Percentiles rank a stretch among this genome's conserved stretches.
These are phyloP conservation scores for Campaea margaritaria DNA, from an alignment of 2,888 invertebrate genomes.

Conservation along the genomic window DNA sequence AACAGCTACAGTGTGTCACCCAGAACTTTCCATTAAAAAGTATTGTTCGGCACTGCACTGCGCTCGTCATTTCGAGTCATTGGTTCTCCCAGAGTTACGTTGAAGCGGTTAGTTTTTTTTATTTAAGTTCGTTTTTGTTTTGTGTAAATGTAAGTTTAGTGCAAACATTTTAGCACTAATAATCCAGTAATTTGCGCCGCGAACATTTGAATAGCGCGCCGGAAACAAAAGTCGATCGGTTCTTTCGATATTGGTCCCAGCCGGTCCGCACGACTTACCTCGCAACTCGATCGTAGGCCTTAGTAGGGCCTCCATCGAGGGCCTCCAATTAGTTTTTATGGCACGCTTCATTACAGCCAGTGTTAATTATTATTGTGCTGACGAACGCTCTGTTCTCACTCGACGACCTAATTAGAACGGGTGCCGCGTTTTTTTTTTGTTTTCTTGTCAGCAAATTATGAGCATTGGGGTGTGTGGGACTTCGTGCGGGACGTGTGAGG, in stretches of 20 bases:
- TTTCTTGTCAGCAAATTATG: constrained; percentile 76
- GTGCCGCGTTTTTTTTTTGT: constrained; percentile 72
- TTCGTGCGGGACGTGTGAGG: constrained; percentile 59
- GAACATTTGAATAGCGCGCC: constrained; percentile 38
- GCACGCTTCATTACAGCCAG: constrained; percentile 82
- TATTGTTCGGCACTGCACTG: too few relatives aligned
- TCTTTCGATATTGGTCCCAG: constrained; percentile 57
- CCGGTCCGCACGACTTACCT: constrained; percentile 53
- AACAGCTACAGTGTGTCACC: too few relatives aligned
- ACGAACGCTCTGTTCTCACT: constrained; percentile 81
- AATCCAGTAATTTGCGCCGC: constrained; percentile 2
- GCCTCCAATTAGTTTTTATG: constrained; percentile 84
- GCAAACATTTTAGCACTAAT: not conserved
- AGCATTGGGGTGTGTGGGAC: constrained; percentile 70
- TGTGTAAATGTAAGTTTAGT: too few relatives aligned
- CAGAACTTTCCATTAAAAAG: too few relatives aligned
- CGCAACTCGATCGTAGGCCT: constrained; percentile 69
- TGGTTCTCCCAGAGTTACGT: too few relatives aligned
- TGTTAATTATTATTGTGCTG: constrained; percentile 84
- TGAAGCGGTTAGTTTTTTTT: too few relatives aligned
- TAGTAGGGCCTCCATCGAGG: constrained; percentile 62
- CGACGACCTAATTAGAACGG: constrained; percentile 82
- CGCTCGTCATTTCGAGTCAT: too few relatives aligned
- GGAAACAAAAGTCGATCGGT: constrained; percentile 58
- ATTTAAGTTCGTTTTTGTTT: too few relatives aligned